Base-by-base conservation (phyloP, 2,888 invertebrate species). In the Rambutsinella grinnellia region DNA sequence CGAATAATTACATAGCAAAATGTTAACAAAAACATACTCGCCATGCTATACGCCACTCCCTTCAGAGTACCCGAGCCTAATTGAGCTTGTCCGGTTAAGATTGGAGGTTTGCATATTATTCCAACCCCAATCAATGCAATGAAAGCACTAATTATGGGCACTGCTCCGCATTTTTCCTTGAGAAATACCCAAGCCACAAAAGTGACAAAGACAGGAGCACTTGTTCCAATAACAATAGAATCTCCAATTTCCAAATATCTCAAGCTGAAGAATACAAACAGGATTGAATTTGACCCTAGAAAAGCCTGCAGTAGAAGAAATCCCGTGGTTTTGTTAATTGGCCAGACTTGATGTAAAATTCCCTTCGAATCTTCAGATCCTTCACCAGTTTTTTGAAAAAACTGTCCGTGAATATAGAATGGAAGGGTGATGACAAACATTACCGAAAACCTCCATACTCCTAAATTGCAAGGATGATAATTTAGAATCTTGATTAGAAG, bases 381-480 rank as follows among this genome's bases (percentile, higher is more conserved):
- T 44, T 46, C 19, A 17, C 27, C n/a, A 3, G 10, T 3, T 27
- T 27, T 5, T 28, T 17, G n/a, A 26, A 19, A 54, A 17, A 57
- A 57, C 15, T 57, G 57, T 3, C 63, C 70, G 24, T 78, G 78
- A 10, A 62, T 24, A 21, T 75, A 26, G 44, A 78, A 75, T 21
- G 78, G 78, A 13, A 70, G 28, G 19, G 78, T 65, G 46, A 78
- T 70, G 6, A 75, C 13, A 8, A 70, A 66, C 78, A 78, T 75
- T 8, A 69, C 19, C 8, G 56, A 23, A 57, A 78, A 78, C 28
- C 78, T 28, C 78, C 78, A 78, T 0, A 75, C 78, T 13, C 78
- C 78, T n/a, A 78, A 26, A 36, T 75, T 75, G 51, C 66, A 68
- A 2, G 75, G 69, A 53, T 78, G 62, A 27, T 66, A 75, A 21